Evolutionary conservation across 1,140 invertebrate genomes (phyloP), one percentile per base, ranked within the genome.

Genomic region (Zaprionus ornatus): DNA sequence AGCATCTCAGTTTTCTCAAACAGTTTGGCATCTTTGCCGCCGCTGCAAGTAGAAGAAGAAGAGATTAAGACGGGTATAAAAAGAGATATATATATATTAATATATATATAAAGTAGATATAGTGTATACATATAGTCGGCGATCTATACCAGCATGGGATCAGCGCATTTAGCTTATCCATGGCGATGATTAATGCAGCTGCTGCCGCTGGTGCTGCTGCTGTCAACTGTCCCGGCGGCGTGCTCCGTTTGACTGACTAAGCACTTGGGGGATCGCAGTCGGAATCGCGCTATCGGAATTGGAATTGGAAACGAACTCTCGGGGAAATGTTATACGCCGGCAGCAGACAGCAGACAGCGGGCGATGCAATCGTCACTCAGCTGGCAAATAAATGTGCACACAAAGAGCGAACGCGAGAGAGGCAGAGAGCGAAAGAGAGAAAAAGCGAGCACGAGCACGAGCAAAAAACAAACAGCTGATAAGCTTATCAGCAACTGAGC

Each of bases 1-100:
- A 75, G 84, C 77, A 88, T 19, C 69, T 88, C 84, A 23, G 56
- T 52, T 60, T 81, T 88, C 7, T 88, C 85, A 71, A 88, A 88
- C 21, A 88, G 71, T 64, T 84, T 83, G 54, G 85, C 84, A 80
- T 88, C 84, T 75, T 88, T 88, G 85, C 84, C 84, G 64, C 84
- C 84, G 62, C 84, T 88, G 67, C 61, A 32, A 32, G 29, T 32
- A 9, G 29, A 32, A 32, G 29, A 32, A 32, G 29, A 82, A 67
- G n/a, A 2, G n/a, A 17, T 17, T 17, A 59, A 6, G 37, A 29
- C 35, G 60, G 19, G 9, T n/a, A 35, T 27, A 23, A 15, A 57
- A 25, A n/a, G 62, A 55, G 10, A 48, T 21, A 57, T n/a, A 27
- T 10, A 56, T 10, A 40, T 27, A n/a, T n/a, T n/a, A n/a, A n/a